A percentile compares a stretch with the other conserved stretches of the same genome.
These are phyloP conservation scores for Drosophila demipolita DNA, from an alignment of 2,888 invertebrate species.

Conservation along the genomic window DNA sequence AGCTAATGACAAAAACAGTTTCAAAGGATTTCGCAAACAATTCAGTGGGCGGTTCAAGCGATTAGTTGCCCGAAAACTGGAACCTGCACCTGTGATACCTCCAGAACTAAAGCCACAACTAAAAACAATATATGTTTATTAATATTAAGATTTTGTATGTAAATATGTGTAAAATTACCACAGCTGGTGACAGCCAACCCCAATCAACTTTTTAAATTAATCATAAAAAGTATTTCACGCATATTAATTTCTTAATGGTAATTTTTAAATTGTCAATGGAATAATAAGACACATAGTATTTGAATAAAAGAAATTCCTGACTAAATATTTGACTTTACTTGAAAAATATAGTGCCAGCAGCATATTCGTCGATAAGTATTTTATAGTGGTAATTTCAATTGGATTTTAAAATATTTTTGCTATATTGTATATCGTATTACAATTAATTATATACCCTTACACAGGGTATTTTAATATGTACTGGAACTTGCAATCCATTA, in stretches of 20 bases:
- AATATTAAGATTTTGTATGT: constrained; percentile 39
- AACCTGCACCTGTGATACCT: constrained; percentile 93
- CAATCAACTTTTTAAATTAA: constrained; percentile 24
- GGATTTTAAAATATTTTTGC: neutral
- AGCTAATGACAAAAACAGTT: constrained; percentile 90
- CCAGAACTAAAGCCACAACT: constrained; percentile 94
- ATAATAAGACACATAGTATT: constrained; percentile 14
- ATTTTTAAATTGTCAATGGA: constrained; percentile 9
- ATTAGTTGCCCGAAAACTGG: constrained; percentile 93
- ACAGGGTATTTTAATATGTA: neutral
- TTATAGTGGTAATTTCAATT: neutral
- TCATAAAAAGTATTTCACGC: constrained; percentile 28
- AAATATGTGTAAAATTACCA: constrained; percentile 34
- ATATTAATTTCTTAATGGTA: neutral
- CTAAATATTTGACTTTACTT: neutral
- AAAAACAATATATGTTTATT: constrained; percentile 95
- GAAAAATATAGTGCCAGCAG: neutral
- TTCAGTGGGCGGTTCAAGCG: constrained; percentile 94
- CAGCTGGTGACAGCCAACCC: constrained; percentile 30
- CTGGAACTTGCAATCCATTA: neutral
- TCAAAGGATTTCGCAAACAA: constrained; percentile 94
- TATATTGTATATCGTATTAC: neutral
- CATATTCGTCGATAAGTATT: neutral
- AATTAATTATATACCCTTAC: neutral
- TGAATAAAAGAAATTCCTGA: constrained; percentile 1